Percentiles rank a stretch among this genome's conserved stretches.
Evolutionary conservation across 2,113 vertebrate genomes (phyloP).

Genomic region (Silurus meridionalis): DNA sequence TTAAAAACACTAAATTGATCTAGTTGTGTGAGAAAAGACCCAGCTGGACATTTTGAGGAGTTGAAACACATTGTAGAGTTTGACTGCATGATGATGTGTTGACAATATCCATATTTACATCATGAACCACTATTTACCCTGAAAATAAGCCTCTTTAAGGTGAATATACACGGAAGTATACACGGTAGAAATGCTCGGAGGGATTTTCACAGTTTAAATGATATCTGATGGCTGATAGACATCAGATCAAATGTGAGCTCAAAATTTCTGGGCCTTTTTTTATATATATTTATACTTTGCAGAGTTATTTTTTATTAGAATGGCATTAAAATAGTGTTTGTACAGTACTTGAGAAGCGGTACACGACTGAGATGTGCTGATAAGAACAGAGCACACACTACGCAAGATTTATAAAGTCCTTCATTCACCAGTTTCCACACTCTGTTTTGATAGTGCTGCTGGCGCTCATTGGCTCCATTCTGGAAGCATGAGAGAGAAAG

Average conservation of each 20-base stretch:
- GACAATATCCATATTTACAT: conserved; percentile 37
- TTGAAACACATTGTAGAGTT: conserved; percentile 29
- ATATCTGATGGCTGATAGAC: background rate
- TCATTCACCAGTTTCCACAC: background rate
- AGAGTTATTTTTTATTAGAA: background rate
- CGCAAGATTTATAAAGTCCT: background rate
- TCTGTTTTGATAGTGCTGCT: background rate
- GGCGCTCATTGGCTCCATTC: conserved; percentile 52
- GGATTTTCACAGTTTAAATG: conserved; percentile 38
- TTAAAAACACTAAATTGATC: background rate
- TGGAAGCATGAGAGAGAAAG: conserved; percentile 21
- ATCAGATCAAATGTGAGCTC: conserved; percentile 16
- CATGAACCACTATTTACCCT: conserved; percentile 32
- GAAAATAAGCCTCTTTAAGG: conserved; percentile 40
- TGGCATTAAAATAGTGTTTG: background rate
- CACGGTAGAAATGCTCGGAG: conserved; percentile 31
- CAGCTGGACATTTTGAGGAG: conserved; percentile 5
- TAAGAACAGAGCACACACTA: conserved; percentile 1
- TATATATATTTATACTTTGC: background rate
- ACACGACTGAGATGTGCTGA: conserved; percentile 17
- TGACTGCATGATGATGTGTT: background rate
- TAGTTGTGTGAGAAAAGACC: background rate
- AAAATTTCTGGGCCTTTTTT: conserved; percentile 2
- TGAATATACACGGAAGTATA: conserved; percentile 40
- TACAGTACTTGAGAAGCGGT: conserved; percentile 19